Conservation (phyloP, 2,888 invertebrate species). For the Catotricha subobsoleta region DNA sequence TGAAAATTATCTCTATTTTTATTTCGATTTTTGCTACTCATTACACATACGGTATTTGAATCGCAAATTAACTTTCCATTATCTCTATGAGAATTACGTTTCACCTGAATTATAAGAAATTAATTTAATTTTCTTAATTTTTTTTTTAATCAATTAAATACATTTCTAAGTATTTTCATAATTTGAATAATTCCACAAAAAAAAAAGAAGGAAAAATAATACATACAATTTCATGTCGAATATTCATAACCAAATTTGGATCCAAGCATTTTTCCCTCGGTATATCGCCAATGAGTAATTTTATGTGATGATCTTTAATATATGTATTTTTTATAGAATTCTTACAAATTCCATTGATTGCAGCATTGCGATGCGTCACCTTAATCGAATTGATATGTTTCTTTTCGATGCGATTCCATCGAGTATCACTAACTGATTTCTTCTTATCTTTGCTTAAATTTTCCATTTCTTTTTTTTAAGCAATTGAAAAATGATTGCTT, state of each 20-base stretch:
- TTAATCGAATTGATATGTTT: conserved; percentile 17
- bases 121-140: conserved; percentile 1
- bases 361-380: conserved; percentile 9
- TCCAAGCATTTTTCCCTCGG: conserved; percentile 14
- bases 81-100: too few species aligned
- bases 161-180: too few species aligned
- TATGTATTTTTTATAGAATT: conserved; percentile 25
- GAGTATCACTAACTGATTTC: conserved; percentile 14
- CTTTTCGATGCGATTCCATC: conserved; percentile 30
- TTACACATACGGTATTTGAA: too few species aligned
- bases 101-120: background rate
- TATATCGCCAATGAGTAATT: conserved; percentile 19
- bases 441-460: background rate
- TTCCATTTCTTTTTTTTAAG: too few species aligned
- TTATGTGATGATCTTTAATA: conserved; percentile 19
- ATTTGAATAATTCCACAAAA: too few species aligned
- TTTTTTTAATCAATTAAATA: background rate
- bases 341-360: conserved; percentile 22
- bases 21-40: too few species aligned
- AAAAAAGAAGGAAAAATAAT: background rate
- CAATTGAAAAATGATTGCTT: too few species aligned
- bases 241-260: conserved; percentile 27
- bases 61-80: too few species aligned
- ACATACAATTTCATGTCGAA: conserved; percentile 26
- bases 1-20: too few species aligned